Conservation (phyloP, 2,797 vertebrate genomes). For the Girardinus metallicus region DNA sequence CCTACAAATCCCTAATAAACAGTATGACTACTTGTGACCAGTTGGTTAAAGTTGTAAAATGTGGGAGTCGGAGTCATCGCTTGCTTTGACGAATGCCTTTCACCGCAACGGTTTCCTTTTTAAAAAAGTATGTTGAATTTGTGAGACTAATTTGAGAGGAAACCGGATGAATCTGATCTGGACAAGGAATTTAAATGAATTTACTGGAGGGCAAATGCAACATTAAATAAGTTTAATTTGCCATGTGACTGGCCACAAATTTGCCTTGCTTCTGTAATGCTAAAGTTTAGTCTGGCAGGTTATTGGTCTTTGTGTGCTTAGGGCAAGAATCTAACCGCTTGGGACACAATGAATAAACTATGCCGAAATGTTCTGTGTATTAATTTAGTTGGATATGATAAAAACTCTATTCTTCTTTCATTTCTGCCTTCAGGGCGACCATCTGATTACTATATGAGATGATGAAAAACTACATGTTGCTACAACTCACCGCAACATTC, state of each 20-base stretch:
- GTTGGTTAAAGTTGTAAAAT: constrained; percentile 38
- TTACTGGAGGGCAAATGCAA: background rate
- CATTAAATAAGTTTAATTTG: background rate
- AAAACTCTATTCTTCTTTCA: constrained; percentile 3
- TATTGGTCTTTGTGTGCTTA: background rate
- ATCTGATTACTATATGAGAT: background rate
- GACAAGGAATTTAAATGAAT: constrained; percentile 8
- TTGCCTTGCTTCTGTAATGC: background rate
- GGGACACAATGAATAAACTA: background rate
- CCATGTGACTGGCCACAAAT: background rate
- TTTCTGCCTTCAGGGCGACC: constrained; percentile 1
- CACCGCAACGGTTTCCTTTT: constrained; percentile 9
- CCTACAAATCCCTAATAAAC: constrained; percentile 32
- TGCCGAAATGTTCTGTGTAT: background rate
- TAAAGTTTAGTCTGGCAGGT: background rate
- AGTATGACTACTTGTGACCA: constrained; percentile 56
- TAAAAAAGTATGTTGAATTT: background rate
- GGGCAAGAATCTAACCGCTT: background rate
- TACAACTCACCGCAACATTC: background rate
- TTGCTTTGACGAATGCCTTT: constrained; percentile 41
- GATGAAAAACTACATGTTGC: constrained; percentile 4
- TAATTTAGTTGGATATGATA: constrained; percentile 2
- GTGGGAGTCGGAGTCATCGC: constrained; percentile 39
- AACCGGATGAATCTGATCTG: background rate
- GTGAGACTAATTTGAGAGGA: constrained; percentile 13